phyloP scores from a whole-genome alignment of 2,797 vertebrate species.

The Thaleichthys pacificus region DNA sequence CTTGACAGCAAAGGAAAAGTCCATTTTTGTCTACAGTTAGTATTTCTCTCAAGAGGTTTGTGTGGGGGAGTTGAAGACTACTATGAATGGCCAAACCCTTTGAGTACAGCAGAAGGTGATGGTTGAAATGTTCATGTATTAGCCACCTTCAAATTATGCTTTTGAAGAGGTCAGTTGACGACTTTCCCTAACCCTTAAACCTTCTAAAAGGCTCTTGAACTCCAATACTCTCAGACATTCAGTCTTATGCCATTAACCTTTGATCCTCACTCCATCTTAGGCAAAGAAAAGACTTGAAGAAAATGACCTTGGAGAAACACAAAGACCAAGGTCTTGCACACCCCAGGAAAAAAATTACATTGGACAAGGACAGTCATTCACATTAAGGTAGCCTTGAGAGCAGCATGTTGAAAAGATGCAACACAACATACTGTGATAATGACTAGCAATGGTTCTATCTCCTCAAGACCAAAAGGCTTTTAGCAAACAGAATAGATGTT shows the following conservation, averaged over 20 bases:
- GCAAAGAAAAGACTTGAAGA: slow-evolving; percentile 17
- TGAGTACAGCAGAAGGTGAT: slow-evolving; percentile 8
- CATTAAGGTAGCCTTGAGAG: not conserved
- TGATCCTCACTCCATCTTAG: not conserved
- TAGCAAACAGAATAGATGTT: too few relatives aligned
- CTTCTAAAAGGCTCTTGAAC: slow-evolving; percentile 12
- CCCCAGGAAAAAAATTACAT: not conserved
- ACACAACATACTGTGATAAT: not conserved
- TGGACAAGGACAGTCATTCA: slow-evolving; percentile 7
- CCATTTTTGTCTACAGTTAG: slow-evolving; percentile 65
- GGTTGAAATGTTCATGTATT: slow-evolving; percentile 10
- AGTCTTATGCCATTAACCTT: not conserved
- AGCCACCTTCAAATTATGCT: slow-evolving; percentile 12
- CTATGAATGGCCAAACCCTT: slow-evolving; percentile 32
- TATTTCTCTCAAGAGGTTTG: slow-evolving; percentile 45
- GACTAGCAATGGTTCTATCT: not conserved
- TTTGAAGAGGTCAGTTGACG: slow-evolving; percentile 7
- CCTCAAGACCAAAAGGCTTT: too few relatives aligned
- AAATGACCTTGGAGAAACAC: slow-evolving; percentile 14
- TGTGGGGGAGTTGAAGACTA: slow-evolving; percentile 45
- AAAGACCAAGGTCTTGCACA: slow-evolving; percentile 11
- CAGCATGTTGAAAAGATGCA: not conserved
- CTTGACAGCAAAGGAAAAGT: slow-evolving; percentile 67
- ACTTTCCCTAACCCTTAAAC: slow-evolving; percentile 29
- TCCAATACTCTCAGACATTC: slow-evolving; percentile 17